These are phyloP conservation scores for Diglossa brunneiventris DNA, from an alignment of 2,113 vertebrate genomes.

Conservation along the genomic window DNA sequence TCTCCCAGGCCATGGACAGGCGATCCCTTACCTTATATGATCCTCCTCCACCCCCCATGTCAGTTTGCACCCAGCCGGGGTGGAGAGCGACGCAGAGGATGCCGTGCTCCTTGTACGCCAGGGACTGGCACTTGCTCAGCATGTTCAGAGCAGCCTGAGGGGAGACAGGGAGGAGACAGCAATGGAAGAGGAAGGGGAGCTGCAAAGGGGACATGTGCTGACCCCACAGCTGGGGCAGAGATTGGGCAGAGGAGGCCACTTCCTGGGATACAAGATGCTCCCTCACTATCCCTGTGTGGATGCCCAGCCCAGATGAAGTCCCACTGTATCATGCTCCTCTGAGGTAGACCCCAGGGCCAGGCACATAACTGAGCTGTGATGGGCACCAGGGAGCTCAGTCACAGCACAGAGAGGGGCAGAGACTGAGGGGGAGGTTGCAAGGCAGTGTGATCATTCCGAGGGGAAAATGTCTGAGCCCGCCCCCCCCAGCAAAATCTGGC, in stretches of 20 bases:
- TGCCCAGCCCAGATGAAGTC: accelerated
- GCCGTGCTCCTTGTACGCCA: background rate
- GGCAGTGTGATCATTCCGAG: accelerated
- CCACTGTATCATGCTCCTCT: accelerated
- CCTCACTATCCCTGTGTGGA: accelerated
- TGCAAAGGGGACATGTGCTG: background rate
- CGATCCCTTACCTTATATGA: background rate
- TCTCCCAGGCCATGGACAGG: background rate
- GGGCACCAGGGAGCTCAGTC: background rate
- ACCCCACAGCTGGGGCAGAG: background rate
- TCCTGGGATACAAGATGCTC: background rate
- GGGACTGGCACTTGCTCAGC: constrained; percentile 14
- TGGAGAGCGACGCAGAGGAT: background rate
- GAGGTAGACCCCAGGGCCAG: background rate
- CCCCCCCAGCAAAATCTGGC: accelerated
- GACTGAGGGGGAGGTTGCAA: background rate
- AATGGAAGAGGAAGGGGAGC: background rate
- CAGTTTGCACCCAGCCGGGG: constrained; percentile 23
- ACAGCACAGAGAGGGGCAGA: background rate
- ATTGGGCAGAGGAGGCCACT: background rate
- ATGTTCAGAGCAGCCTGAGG: constrained; percentile 39
- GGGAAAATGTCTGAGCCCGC: background rate
- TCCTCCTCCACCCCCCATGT: accelerated
- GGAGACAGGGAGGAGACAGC: background rate
- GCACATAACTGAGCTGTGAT: background rate